Evolutionary conservation across 2,113 vertebrate species (phyloP), one percentile per base, ranked within the genome.

Genomic region (Cichladusa arquata): DNA sequence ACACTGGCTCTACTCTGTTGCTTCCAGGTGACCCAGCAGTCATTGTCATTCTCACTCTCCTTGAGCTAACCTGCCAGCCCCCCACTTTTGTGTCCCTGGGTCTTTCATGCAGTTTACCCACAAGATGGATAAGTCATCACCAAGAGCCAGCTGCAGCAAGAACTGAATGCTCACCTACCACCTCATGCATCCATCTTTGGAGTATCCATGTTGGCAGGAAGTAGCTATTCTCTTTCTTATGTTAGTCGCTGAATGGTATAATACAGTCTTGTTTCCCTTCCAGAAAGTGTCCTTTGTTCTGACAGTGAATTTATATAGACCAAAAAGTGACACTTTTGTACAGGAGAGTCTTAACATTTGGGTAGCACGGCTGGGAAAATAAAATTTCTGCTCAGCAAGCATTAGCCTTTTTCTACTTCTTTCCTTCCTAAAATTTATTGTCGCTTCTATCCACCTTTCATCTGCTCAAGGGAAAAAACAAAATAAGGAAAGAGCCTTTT

Each of bases 351-450:
- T 86, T 89, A 70, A 81, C 71, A 34, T 89, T 86, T 90, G 69
- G 64, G 66, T 70, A 88, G 17, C n/a, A 48, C 5, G 71, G 34
- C 70, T 92, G 57, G 72, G 87, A 95, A 92, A 93, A 87, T 45
- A 71, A 86, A 89, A 86, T 89, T 95, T 82, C 65, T 40, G 66
- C 56, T 90, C 78, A 90, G 76, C 86, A 96, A 95, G 81, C 44
- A 73, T 92, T 95, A 90, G 58, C 25, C 45, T 56, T 95, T 95
- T 94, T 66, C 62, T 23, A 73, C 38, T 90, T 92, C 69, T 96
- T 96, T 88, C 83, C 79, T 93, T 88, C 61, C 84, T 91, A 80
- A 86, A 96, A 77, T 95, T 97, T 95, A 94, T 8, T 6, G 77
- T 69, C 48, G 4, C 85, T 94, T 95, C 89, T 96, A 56, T 74